Evolutionary conservation across 2,888 invertebrate species (phyloP).

Genomic region (Heliconius erato): DNA sequence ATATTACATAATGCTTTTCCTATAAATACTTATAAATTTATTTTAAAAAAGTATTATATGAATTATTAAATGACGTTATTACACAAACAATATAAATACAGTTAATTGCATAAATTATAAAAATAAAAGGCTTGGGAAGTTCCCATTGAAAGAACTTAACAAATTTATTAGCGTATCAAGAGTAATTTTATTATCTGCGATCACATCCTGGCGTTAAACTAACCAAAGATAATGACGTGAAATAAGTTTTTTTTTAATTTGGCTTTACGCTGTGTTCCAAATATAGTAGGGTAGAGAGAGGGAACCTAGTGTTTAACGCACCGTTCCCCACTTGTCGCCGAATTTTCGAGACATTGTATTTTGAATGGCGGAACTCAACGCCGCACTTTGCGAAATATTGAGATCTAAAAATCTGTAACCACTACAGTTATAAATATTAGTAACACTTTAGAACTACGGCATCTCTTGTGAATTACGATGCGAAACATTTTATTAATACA

Average conservation of each 20-base stretch:
- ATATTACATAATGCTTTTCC: no score
- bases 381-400: no score
- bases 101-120: slow-evolving; percentile 11
- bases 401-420: background rate
- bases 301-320: no score
- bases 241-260: background rate
- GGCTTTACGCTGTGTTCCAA: no score
- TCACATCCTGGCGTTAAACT: slow-evolving; percentile 12
- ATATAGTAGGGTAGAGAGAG: no score
- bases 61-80: background rate
- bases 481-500: background rate
- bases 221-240: background rate
- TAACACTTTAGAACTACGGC: background rate
- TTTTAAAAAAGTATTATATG: background rate
- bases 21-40: background rate
- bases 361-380: no score
- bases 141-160: slow-evolving; percentile 17
- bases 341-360: no score
- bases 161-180: slow-evolving; percentile 19
- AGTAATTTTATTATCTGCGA: slow-evolving; percentile 14
- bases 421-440: background rate
- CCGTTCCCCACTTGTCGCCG: no score
- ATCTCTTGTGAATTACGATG: background rate
- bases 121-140: slow-evolving; percentile 12
- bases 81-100: background rate